These are phyloP conservation scores for Linnaemya vulpina DNA, from an alignment of 2,888 invertebrate genomes.

Conservation along the genomic window DNA sequence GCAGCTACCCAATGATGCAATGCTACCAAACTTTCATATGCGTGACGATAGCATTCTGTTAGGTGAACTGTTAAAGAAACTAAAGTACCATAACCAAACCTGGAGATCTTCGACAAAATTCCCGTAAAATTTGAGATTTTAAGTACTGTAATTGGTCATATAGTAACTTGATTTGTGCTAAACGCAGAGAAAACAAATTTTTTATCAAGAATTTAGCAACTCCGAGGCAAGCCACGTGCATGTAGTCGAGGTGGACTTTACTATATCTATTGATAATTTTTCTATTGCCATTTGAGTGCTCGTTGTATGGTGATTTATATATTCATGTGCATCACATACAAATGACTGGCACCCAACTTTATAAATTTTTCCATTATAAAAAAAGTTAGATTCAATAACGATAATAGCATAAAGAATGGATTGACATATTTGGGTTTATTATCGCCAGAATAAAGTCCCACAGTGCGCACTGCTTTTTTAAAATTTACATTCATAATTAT, in stretches of 20 bases:
- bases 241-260: conserved; percentile 45
- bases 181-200: conserved; percentile 41
- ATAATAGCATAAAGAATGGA: conserved; percentile 49
- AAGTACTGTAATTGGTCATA: conserved; percentile 31
- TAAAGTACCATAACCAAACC: too few relatives aligned
- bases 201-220: conserved; percentile 53
- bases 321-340: conserved; percentile 41
- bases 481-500: conserved; percentile 47
- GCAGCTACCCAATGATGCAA: too few relatives aligned
- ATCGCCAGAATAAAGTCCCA: conserved; percentile 44
- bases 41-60: too few relatives aligned
- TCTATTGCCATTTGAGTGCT: conserved; percentile 24
- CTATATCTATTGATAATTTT: conserved; percentile 45
- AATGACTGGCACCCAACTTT: conserved; percentile 51
- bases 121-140: conserved; percentile 28
- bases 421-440: conserved; percentile 54
- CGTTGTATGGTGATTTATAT: conserved; percentile 43
- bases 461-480: conserved; percentile 21
- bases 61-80: too few relatives aligned
- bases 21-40: too few relatives aligned
- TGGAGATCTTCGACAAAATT: conserved; percentile 52
- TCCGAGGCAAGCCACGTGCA: conserved; percentile 56
- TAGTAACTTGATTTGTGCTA: conserved; percentile 37
- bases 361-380: conserved; percentile 32
- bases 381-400: conserved; percentile 29